Evolutionary conservation across 2,888 invertebrate genomes (phyloP), one percentile per base, ranked within the genome.

Genomic region (Cyaniris semiargus): DNA sequence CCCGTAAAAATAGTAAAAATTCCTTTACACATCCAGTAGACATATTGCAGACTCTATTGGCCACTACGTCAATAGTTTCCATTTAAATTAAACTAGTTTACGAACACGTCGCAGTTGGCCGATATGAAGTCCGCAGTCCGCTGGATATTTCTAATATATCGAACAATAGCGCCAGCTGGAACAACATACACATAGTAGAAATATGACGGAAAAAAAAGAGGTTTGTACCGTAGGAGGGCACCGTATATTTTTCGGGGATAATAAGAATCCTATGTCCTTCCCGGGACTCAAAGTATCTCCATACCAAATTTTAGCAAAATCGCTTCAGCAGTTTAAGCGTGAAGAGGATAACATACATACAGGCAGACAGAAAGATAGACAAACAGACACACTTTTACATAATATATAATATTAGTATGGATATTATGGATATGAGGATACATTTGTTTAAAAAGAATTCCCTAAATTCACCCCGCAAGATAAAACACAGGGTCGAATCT

Each of bases 11-110:
- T n/a, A n/a, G n/a, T n/a, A n/a, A n/a, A n/a, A n/a, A n/a, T n/a
- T n/a, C n/a, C n/a, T n/a, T n/a, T n/a, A n/a, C n/a, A n/a, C n/a
- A n/a, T 34, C 34, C 34, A 7, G 34, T 34, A 34, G 27, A 18
- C 18, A 15, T 23, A 23, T 10, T 15, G 21, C 27, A 13, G 18
- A 6, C 66, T 66, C 27, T 66, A 27, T 27, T 10, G 66, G 10
- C 15, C 66, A 18, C 60, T 60, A 66, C 18, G 66, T 66, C 66
- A 72, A 38, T 38, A 72, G 72, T 38, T 72, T 72, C 44, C 72
- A 72, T 72, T 72, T 72, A 23, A 44, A 21, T 72, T 21, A 72
- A 38, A 72, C 72, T 15, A 72, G 72, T 72, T 72, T 13, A 21
- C 38, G 72, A 71, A 38, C 72, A 72, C 72, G 44, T 21, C 15